A percentile compares a stretch with the other conserved stretches of the same genome.
These are phyloP conservation scores for Oscheius sp. DNA, from an alignment of 1,140 invertebrate species.

Conservation along the genomic window DNA sequence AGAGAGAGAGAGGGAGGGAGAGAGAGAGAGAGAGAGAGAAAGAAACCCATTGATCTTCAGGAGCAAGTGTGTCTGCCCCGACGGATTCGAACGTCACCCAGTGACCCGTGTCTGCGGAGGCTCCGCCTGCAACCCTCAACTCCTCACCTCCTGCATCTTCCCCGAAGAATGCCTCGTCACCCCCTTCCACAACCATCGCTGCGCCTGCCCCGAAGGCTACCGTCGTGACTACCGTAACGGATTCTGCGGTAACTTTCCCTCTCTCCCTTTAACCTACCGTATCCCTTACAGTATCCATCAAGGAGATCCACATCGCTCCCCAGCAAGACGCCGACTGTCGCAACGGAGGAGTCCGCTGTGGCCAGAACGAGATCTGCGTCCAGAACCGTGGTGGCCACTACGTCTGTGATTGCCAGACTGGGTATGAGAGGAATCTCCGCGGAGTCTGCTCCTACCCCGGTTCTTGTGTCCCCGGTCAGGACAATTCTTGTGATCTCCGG, in stretches of 20 bases:
- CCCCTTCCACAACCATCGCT: conserved; percentile 53
- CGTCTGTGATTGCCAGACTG: conserved; percentile 45
- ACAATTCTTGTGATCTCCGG: conserved; percentile 49
- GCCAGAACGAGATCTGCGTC: conserved; percentile 44
- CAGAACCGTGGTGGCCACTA: conserved; percentile 11
- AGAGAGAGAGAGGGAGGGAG: too few species aligned
- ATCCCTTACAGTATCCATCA: conserved; percentile 46
- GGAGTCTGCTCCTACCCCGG: conserved; percentile 39
- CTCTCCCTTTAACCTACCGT: conserved; percentile 7
- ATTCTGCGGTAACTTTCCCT: conserved; percentile 48
- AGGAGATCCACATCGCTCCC: conserved; percentile 39
- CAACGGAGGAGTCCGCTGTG: conserved; percentile 37
- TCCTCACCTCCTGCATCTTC: conserved; percentile 56
- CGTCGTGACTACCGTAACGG: conserved; percentile 49
- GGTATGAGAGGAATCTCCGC: conserved; percentile 47
- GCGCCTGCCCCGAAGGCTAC: conserved; percentile 53
- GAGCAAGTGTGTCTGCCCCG: conserved; percentile 51
- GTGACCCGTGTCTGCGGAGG: conserved; percentile 57
- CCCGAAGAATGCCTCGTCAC: conserved; percentile 54
- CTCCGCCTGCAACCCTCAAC: conserved; percentile 52
- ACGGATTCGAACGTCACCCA: conserved; percentile 54
- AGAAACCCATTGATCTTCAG: too few species aligned
- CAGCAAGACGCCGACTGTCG: conserved; percentile 37
- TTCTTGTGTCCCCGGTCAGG: conserved; percentile 51
- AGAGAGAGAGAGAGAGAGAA: too few species aligned